Evolutionary conservation across 2,113 vertebrate species (phyloP).

Genomic region (Platichthys stellatus): DNA sequence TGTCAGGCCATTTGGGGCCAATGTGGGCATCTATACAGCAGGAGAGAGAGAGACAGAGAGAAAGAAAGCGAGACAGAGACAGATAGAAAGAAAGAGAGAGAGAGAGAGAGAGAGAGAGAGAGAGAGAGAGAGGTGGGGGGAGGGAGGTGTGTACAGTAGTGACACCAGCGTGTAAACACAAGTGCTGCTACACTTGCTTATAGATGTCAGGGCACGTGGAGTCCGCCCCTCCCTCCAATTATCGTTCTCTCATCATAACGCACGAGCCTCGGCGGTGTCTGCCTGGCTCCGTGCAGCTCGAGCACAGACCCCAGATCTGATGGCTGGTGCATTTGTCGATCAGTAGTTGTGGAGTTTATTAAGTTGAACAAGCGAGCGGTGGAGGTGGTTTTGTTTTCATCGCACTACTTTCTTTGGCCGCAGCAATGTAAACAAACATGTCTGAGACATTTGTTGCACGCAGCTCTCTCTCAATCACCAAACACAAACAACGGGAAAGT

Average conservation of each 20-base stretch:
- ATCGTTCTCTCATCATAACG: slow-evolving; percentile 45
- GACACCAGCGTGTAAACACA: slow-evolving; percentile 68
- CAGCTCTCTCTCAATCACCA: neutral
- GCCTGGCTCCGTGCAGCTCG: neutral
- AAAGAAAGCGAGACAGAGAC: too few relatives aligned
- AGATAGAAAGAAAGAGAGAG: too few relatives aligned
- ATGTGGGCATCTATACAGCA: too few relatives aligned
- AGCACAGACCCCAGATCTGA: too few relatives aligned
- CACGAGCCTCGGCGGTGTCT: neutral
- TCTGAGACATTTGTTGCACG: slow-evolving; percentile 73
- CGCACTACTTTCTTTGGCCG: slow-evolving; percentile 16
- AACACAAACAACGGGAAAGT: slow-evolving; percentile 22
- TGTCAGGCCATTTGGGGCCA: too few relatives aligned
- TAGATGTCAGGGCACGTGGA: slow-evolving; percentile 68
- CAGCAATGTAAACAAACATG: slow-evolving; percentile 79
- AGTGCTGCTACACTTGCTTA: slow-evolving; percentile 38
- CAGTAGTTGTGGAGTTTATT: too few relatives aligned
- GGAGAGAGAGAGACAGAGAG: too few relatives aligned
- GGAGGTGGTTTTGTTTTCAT: neutral
- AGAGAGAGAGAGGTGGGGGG: too few relatives aligned
- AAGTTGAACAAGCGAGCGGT: too few relatives aligned
- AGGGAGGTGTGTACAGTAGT: neutral
- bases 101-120: too few relatives aligned
- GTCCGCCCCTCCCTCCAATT: slow-evolving; percentile 42
- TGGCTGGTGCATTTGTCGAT: too few relatives aligned